Evolutionary conservation across 2,888 invertebrate species (phyloP).

Genomic region (Cheilosia pagana): DNA sequence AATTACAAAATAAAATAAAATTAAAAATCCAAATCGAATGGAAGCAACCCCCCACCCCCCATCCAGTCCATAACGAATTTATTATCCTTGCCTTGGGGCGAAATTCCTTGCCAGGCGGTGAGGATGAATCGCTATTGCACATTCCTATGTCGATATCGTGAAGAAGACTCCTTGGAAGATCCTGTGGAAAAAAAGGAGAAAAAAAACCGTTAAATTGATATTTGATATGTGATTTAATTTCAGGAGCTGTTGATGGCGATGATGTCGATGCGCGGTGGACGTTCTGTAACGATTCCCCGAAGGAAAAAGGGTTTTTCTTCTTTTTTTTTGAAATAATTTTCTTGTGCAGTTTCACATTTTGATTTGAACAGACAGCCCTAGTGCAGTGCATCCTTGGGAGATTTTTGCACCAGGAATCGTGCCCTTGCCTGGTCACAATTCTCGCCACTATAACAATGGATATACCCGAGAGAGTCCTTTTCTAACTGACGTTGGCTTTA

Average conservation of each 20-base stretch:
- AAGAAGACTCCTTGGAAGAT: conserved; percentile 46
- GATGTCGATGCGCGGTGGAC: conserved; percentile 54
- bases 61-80: conserved; percentile 47
- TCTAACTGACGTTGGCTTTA: conserved; percentile 57
- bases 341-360: conserved; percentile 26
- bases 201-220: conserved; percentile 80
- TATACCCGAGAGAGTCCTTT: conserved; percentile 13
- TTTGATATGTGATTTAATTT: conserved; percentile 83
- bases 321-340: conserved; percentile 30
- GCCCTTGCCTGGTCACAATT: conserved; percentile 24
- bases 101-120: conserved; percentile 22
- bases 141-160: conserved; percentile 40
- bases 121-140: conserved; percentile 53
- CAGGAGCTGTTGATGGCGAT: conserved; percentile 41
- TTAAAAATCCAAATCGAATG: conserved; percentile 66
- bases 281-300: conserved; percentile 21
- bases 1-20: conserved; percentile 37
- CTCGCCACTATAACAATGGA: neutral
- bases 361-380: conserved; percentile 18
- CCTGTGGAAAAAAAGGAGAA: conserved; percentile 8
- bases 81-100: conserved; percentile 51
- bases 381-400: conserved; percentile 25
- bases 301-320: conserved; percentile 17
- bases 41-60: conserved; percentile 19
- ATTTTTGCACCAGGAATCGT: conserved; percentile 16